Evolutionary conservation across 2,113 vertebrate species (phyloP).

Genomic region (Anolis carolinensis): DNA sequence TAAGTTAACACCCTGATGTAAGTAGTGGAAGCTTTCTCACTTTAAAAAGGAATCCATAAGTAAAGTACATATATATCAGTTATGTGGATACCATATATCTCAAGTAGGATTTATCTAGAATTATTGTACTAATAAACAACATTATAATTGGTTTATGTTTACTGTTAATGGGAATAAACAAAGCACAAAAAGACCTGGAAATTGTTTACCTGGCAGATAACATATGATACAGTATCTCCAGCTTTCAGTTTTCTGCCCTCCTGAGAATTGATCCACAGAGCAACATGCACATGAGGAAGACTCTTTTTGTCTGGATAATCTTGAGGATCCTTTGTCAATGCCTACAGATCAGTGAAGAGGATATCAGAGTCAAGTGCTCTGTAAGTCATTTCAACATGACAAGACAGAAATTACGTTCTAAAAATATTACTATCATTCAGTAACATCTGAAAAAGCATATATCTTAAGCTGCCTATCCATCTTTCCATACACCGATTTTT

Average conservation of each 20-base stretch:
- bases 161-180: conserved; percentile 39
- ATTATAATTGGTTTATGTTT: not conserved
- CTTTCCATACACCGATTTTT: not conserved
- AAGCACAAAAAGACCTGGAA: not conserved
- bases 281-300: conserved; percentile 95
- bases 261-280: conserved; percentile 98
- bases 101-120: not conserved
- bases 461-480: not conserved
- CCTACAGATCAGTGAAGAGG: conserved; percentile 72
- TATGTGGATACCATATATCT: not conserved
- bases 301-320: conserved; percentile 98
- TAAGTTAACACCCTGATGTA: not conserved
- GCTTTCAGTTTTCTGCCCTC: conserved; percentile 91
- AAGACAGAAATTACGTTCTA: not conserved
- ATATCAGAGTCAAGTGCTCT: conserved; percentile 15
- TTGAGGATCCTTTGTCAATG: conserved; percentile 95
- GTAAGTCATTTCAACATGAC: conserved; percentile 11
- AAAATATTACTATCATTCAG: not conserved
- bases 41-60: too few species aligned
- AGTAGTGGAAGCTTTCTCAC: not conserved
- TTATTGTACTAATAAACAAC: not conserved
- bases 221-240: conserved; percentile 93
- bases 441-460: not conserved
- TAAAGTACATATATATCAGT: not conserved
- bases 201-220: conserved; percentile 93